Percentiles rank a stretch among this genome's conserved stretches.
Conservation (phyloP, 2,888 invertebrate genomes). For the Lochmaea crataegi region DNA sequence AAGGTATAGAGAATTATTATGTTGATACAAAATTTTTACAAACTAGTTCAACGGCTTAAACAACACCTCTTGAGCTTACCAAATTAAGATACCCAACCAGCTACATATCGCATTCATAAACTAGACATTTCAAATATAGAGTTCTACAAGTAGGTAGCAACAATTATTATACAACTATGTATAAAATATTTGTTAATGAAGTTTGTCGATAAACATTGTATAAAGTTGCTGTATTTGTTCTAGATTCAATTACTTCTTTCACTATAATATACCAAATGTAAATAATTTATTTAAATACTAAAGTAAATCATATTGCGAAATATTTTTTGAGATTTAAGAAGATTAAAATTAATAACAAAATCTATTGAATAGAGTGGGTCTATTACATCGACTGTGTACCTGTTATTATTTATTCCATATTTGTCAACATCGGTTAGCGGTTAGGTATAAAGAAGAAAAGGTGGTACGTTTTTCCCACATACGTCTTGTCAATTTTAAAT, state of each 20-base stretch:
- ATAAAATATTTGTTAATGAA: no score
- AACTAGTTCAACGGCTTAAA: background rate
- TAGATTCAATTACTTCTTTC: background rate
- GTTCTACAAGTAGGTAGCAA: slow-evolving; percentile 5
- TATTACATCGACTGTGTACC: background rate
- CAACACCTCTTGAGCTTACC: background rate
- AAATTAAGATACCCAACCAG: background rate
- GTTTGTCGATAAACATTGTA: background rate
- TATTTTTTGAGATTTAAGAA: no score
- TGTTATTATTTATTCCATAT: slow-evolving; percentile 18
- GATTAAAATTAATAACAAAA: background rate
- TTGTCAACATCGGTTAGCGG: slow-evolving; percentile 4
- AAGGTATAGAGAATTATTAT: no score
- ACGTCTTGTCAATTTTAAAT: slow-evolving; percentile 36
- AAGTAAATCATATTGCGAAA: no score
- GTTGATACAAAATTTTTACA: no score
- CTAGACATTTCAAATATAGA: background rate
- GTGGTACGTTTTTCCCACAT: slow-evolving; percentile 28
- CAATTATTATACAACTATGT: slow-evolving; percentile 7
- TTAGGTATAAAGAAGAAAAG: slow-evolving; percentile 8
- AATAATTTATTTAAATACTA: no score
- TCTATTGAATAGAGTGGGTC: background rate
- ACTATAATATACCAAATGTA: background rate
- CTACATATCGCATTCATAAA: background rate
- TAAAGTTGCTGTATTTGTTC: background rate